Base-by-base conservation (phyloP, 2,113 vertebrate genomes). In the Nymphicus hollandicus region DNA sequence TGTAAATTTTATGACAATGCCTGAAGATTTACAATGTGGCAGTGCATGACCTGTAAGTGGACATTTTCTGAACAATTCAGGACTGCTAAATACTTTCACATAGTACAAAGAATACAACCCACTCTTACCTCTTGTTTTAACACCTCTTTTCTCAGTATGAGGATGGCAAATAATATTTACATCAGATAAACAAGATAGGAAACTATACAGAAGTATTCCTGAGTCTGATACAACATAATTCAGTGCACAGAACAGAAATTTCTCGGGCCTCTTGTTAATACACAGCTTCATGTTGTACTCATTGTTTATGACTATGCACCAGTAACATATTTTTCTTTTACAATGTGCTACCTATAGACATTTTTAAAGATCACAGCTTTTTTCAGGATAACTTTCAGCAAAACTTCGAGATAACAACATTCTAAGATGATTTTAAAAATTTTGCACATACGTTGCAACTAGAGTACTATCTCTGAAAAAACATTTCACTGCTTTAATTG, bases 361-460 rank as follows among this genome's bases (percentile, higher is more conserved):
- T 4, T 29, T 37, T 5, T 2, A 11, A 35, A 46, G 66, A 33
- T 1, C 8, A 37, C 1, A 29, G 14, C 15, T 33, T n/a, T 56
- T 52, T 43, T 17, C 55, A 58, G 44, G 9, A 0, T 4, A 50
- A 53, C 17, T 73, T 47, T 10, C 64, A 37, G 15, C 8, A 1
- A 3, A 4, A 52, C 24, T 14, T 44, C 25, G 1, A 76, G 61
- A 27, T 1, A 44, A 31, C 8, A 50, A 1, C 0, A 31, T 6
- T 35, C 20, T 3, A 22, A 71, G 9, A 49, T 13, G 7, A 4
- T 6, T 56, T 81, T 17, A 2, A 4, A 13, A 31, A 43, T 19
- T 13, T 14, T 0, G 0, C 28, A 35, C 8, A 0, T 11, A n/a
- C 0, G 0, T 19, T 19, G 24, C 58, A 14, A 47, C 16, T 55